A percentile compares a stretch with the other conserved stretches of the same genome.
Conservation (phyloP, 2,888 invertebrate genomes). For the Drosophila merina region DNA sequence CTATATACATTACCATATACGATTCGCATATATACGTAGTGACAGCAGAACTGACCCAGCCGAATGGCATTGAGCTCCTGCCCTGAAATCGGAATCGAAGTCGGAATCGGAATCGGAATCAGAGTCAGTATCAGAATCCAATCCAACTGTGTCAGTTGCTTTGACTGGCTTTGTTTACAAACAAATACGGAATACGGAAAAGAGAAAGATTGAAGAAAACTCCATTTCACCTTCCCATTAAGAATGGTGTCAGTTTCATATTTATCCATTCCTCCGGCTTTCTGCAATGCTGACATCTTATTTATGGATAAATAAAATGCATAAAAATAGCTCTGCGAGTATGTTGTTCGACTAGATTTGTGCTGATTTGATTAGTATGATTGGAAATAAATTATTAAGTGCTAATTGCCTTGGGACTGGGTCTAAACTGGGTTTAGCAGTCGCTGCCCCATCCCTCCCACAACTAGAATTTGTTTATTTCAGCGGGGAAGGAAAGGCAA, state of each 20-base stretch:
- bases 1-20: background rate
- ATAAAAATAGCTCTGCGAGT: constrained; percentile 20
- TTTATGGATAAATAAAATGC: constrained; percentile 33
- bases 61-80: constrained; percentile 72
- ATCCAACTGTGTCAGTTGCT: constrained; percentile 59
- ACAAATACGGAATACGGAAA: constrained; percentile 42
- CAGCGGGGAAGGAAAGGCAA: constrained; percentile 14
- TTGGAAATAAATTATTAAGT: constrained; percentile 44
- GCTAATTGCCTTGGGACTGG: background rate
- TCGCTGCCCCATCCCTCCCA: background rate
- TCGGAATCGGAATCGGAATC: constrained; percentile 19
- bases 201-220: constrained; percentile 35
- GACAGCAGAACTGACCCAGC: constrained; percentile 64
- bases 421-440: constrained; percentile 26
- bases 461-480: constrained; percentile 26
- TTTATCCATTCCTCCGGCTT: constrained; percentile 31
- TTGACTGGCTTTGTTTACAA: constrained; percentile 60
- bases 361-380: background rate
- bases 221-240: constrained; percentile 15
- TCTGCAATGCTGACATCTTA: constrained; percentile 10
- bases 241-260: constrained; percentile 58
- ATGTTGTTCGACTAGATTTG: too few relatives aligned
- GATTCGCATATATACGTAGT: constrained; percentile 8
- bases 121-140: constrained; percentile 8
- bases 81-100: constrained; percentile 48